A percentile compares a stretch with the other conserved stretches of the same genome.
Conservation (phyloP, 2,797 vertebrate species). For the Cryptoprocta ferox region DNA sequence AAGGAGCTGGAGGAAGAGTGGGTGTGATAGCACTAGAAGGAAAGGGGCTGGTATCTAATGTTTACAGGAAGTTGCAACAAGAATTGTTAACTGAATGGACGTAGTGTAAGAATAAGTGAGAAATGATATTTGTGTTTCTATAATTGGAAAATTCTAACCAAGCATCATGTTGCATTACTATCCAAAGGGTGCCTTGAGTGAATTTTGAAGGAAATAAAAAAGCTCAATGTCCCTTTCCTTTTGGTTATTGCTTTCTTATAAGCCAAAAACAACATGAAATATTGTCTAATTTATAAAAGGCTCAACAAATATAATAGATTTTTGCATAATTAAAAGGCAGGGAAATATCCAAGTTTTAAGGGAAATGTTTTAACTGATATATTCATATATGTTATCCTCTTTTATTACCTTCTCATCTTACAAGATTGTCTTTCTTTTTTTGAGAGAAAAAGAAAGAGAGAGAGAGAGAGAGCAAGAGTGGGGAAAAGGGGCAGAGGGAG, state of each 20-base stretch:
- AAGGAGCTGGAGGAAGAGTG: background rate
- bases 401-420: background rate
- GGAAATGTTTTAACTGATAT: background rate
- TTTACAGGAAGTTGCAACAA: background rate
- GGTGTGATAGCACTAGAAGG: background rate
- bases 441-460: background rate
- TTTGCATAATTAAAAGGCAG: background rate
- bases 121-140: background rate
- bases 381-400: background rate
- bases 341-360: background rate
- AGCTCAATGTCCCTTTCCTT: background rate
- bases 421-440: background rate
- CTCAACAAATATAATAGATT: background rate
- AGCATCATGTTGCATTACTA: background rate
- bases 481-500: too few species aligned
- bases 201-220: constrained; percentile 7
- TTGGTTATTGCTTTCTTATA: constrained; percentile 18
- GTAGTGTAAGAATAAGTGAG: background rate
- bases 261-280: background rate
- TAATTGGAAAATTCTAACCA: constrained; percentile 21
- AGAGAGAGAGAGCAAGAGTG: too few species aligned
- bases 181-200: background rate
- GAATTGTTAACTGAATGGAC: background rate
- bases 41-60: background rate
- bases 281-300: background rate